Evolutionary conservation across 2,888 invertebrate species (phyloP), one percentile per base, ranked within the genome.

Genomic region (Mimas tiliae): DNA sequence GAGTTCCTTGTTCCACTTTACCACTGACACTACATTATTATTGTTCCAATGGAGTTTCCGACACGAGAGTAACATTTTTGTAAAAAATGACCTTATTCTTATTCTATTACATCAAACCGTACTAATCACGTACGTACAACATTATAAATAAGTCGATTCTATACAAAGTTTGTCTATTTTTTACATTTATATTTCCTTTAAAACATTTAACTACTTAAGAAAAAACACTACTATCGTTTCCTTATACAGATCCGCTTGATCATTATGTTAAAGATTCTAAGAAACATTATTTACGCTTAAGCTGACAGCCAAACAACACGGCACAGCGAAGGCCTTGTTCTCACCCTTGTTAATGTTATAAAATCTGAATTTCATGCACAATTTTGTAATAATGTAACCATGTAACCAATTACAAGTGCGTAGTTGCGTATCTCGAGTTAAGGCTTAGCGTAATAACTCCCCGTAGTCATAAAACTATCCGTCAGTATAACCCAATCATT

Each of bases 1-100:
- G 90, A 93, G 93, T 93, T 93, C 93, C 93, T 93, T 93, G 93
- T 93, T 93, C 93, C 88, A 93, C 93, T 93, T 93, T 90, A 89
- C 84, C 83, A 91, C 89, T 91, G 90, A 88, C 89, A 91, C 89
- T 89, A 88, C 90, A 88, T 90, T 93, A 91, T 91, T 93, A 91
- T 91, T 86, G 86, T 89, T 88, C 86, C 88, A 89, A 87, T 86
- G 85, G 81, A 86, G 88, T 88, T 89, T 90, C 89, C 88, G 86
- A 89, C 79, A 74, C 74, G 69, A 76, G 70, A 75, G 82, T 71
- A 70, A 72, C 70, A 77, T 84, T 84, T 78, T 74, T 67, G 69
- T 73, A 71, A 75, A 74, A 69, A 76, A 74, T 76, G 73, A 82
- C 81, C 82, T 85, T 80, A 75, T 78, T 80, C 77, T 76, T 76